Conservation (phyloP, 2,888 invertebrate genomes). For the Tenodera sinensis region DNA sequence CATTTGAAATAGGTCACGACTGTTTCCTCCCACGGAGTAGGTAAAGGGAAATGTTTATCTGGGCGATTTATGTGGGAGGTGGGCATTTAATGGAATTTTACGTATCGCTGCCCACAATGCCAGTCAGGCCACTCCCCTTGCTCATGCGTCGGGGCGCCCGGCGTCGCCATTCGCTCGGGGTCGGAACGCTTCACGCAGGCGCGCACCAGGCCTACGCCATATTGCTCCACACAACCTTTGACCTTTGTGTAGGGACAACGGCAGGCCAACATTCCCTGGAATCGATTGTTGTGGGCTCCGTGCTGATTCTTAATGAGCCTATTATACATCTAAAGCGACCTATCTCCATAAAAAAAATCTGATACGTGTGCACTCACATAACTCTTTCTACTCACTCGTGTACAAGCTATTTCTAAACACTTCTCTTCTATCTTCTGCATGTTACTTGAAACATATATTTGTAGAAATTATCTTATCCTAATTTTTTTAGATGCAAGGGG, state of each 20-base stretch:
- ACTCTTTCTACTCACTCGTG: too few relatives aligned
- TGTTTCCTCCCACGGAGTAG: background rate
- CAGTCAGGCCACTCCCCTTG: background rate
- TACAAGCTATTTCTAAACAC: too few relatives aligned
- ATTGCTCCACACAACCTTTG: background rate
- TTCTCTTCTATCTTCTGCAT: too few relatives aligned
- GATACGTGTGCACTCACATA: too few relatives aligned
- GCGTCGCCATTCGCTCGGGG: background rate
- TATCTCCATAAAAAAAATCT: background rate
- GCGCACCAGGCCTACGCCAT: background rate
- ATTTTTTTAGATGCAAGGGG: too few relatives aligned
- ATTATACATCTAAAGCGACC: background rate
- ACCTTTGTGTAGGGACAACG: background rate
- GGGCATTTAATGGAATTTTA: constrained; percentile 13
- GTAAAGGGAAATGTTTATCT: background rate
- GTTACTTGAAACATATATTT: too few relatives aligned
- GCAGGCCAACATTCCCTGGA: background rate
- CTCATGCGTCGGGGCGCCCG: background rate
- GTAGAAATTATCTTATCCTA: too few relatives aligned
- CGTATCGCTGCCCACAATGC: background rate
- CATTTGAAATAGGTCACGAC: background rate
- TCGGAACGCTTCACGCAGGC: background rate
- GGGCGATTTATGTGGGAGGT: background rate
- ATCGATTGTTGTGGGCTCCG: background rate
- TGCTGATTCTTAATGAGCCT: background rate